These are phyloP conservation scores for Cryptotermes secundus DNA, from an alignment of 1,140 invertebrate genomes.

Conservation along the genomic window DNA sequence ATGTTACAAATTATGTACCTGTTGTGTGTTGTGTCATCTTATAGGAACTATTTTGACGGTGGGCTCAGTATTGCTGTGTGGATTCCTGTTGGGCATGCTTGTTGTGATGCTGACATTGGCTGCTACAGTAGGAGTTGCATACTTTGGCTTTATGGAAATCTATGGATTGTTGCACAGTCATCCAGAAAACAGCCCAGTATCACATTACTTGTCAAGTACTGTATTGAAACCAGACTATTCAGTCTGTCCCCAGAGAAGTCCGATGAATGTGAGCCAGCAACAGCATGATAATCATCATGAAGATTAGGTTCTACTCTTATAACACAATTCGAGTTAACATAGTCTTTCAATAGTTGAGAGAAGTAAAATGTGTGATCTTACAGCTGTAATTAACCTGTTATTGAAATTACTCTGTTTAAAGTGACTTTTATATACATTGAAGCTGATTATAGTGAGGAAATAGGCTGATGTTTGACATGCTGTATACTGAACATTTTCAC, in stretches of 20 bases:
- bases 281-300: too few species aligned
- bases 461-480: too few species aligned
- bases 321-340: too few species aligned
- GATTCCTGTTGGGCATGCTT: slow-evolving; percentile 29
- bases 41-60: slow-evolving; percentile 33
- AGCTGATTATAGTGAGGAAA: too few species aligned
- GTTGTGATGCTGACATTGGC: slow-evolving; percentile 21
- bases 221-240: neutral
- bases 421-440: too few species aligned
- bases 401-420: too few species aligned
- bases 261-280: too few species aligned
- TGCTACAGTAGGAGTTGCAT: slow-evolving; percentile 29
- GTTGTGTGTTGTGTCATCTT: neutral
- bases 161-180: slow-evolving; percentile 27
- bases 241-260: neutral
- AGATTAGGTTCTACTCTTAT: too few species aligned
- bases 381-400: too few species aligned
- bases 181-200: slow-evolving; percentile 23
- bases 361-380: too few species aligned
- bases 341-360: too few species aligned
- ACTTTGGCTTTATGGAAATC: slow-evolving; percentile 30
- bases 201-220: slow-evolving; percentile 14
- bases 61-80: slow-evolving; percentile 31
- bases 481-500: too few species aligned
- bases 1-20: neutral